Evolutionary conservation across 2,888 invertebrate genomes (phyloP), one percentile per base, ranked within the genome.

Genomic region (Drosophila anomelani): DNA sequence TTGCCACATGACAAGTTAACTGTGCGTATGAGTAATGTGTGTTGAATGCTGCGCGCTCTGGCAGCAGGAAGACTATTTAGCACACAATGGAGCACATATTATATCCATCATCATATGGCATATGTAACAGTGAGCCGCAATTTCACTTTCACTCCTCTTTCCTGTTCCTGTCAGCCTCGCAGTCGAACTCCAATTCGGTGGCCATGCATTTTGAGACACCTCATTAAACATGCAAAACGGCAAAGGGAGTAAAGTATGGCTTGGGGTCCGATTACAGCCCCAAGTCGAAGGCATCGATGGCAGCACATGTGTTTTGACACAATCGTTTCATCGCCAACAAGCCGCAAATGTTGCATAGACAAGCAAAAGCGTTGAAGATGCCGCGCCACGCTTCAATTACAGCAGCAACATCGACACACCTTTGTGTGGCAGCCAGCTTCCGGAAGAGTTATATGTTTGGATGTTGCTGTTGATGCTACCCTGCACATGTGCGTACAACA

Each of bases 11-110:
- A 77, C 77, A 71, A 61, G 71, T 63, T 70, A 88, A 86, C 84
- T 74, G 84, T 84, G 84, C 84, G 84, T 84, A 88, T 84, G 88
- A 88, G 84, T 88, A 86, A 88, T 80, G 75, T 62, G 78, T 63
- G 68, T 76, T 72, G 75, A 53, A 46, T 54, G 59, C 60, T 51
- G 80, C 47, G 80, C 41, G 32, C 38, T 26, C 17, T 46, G 46
- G 46, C 44, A 49, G 70, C 88, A 86, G 84, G 88, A 84, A 84
- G 59, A 62, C 56, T 72, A 80, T 88, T 88, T 86, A 88, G 84
- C 88, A 88, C 88, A 84, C 88, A 88, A 88, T 88, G 72, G 53
- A 49, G 53, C 46, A 46, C 17, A 9, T 43, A 46, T 41, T 54
- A 51, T 43, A 46, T 59, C 58, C 58, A 58, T 47, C 47, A 58